Conservation (phyloP, 1,140 invertebrate genomes). For the Drosophila funebris region DNA sequence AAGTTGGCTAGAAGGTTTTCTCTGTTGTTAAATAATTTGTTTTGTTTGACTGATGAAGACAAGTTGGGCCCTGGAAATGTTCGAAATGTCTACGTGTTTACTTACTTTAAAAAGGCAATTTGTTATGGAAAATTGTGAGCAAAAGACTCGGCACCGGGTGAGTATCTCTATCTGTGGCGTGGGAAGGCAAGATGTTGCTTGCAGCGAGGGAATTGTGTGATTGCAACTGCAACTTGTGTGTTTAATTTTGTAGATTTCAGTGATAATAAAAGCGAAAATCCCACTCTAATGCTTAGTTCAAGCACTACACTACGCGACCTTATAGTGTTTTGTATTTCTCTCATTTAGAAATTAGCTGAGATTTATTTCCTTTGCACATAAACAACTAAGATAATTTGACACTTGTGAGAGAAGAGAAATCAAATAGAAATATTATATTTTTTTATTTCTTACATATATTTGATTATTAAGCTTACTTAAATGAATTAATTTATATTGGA, state of each 20-base stretch:
- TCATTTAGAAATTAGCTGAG: not conserved
- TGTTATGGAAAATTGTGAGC: slow-evolving; percentile 59
- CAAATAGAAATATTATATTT: not conserved
- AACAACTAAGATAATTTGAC: not conserved
- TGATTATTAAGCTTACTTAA: too few species aligned
- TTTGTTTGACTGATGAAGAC: slow-evolving; percentile 57
- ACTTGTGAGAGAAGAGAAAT: not conserved
- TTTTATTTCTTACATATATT: too few species aligned
- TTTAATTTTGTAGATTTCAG: not conserved
- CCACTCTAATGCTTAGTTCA: not conserved
- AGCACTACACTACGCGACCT: too few species aligned
- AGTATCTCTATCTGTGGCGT: slow-evolving; percentile 25
- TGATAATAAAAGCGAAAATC: slow-evolving; percentile 7
- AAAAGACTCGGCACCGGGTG: slow-evolving; percentile 7
- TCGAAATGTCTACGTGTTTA: slow-evolving; percentile 21
- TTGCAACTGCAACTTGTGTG: slow-evolving; percentile 4
- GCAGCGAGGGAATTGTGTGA: slow-evolving; percentile 25
- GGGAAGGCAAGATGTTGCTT: slow-evolving; percentile 30
- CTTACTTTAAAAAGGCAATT: slow-evolving; percentile 45
- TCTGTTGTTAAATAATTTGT: slow-evolving; percentile 8
- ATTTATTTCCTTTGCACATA: not conserved
- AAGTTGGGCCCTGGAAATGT: slow-evolving; percentile 28
- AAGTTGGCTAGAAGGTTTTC: slow-evolving; percentile 1
- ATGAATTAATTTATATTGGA: too few species aligned
- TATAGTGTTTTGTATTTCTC: too few species aligned